Conservation (phyloP, 2,888 invertebrate species). For the Xestoiulus laeticollis region DNA sequence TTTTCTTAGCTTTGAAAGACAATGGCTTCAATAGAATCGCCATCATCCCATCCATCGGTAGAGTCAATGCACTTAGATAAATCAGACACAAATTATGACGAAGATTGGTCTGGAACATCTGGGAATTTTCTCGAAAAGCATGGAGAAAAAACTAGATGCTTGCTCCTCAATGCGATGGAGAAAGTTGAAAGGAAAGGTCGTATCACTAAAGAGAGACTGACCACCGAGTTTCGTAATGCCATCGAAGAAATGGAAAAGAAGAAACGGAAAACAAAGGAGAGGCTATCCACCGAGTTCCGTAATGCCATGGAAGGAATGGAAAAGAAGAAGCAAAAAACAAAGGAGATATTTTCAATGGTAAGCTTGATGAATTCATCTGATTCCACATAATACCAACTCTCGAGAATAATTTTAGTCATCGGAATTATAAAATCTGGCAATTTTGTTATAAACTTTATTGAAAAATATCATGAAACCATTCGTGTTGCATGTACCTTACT, state of each 20-base stretch:
- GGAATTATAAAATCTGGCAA: too few species aligned
- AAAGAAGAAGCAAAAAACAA: slow-evolving; percentile 51
- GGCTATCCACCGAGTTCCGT: slow-evolving; percentile 45
- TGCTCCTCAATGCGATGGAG: slow-evolving; percentile 50
- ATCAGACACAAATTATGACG: not conserved
- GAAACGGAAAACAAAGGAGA: slow-evolving; percentile 51
- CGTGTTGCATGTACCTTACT: not conserved
- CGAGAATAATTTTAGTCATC: too few species aligned
- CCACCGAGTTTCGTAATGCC: slow-evolving; percentile 46
- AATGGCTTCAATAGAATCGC: not conserved
- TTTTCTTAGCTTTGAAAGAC: not conserved
- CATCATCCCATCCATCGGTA: not conserved
- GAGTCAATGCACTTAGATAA: not conserved
- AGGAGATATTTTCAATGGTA: slow-evolving; percentile 37
- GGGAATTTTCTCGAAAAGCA: slow-evolving; percentile 45
- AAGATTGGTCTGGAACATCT: not conserved
- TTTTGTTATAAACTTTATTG: too few species aligned
- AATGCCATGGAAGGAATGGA: slow-evolving; percentile 52
- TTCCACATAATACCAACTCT: not conserved
- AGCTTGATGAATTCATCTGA: not conserved
- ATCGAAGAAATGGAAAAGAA: slow-evolving; percentile 53
- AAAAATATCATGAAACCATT: too few species aligned
- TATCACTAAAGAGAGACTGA: slow-evolving; percentile 50
- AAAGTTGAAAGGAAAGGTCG: slow-evolving; percentile 50
- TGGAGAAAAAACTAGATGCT: not conserved